These are phyloP conservation scores for Laticauda laticaudata DNA, from an alignment of 2,113 vertebrate genomes.

Conservation along the genomic window DNA sequence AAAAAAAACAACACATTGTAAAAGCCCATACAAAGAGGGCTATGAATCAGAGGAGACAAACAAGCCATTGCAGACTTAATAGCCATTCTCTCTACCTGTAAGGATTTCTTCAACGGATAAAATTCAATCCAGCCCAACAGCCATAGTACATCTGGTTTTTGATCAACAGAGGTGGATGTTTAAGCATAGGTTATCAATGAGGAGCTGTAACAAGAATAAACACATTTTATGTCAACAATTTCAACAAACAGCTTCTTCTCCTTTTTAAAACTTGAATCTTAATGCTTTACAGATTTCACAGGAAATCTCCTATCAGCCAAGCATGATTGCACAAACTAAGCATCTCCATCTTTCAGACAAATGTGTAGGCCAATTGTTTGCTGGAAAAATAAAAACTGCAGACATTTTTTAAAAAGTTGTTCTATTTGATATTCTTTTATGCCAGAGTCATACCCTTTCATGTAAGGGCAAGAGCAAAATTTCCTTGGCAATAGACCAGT, in stretches of 20 bases:
- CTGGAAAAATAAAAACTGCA: constrained; percentile 66
- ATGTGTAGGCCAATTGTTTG: constrained; percentile 54
- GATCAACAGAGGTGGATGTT: constrained; percentile 12
- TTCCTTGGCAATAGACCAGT: constrained; percentile 56
- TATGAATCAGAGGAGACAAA: constrained; percentile 43
- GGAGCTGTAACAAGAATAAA: constrained; percentile 4
- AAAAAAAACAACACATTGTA: constrained; percentile 35
- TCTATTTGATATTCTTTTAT: constrained; percentile 32
- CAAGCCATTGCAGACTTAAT: constrained; percentile 18
- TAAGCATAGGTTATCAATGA: constrained; percentile 24
- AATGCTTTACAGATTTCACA: constrained; percentile 73
- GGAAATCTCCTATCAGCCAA: constrained; percentile 62
- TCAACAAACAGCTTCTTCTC: constrained; percentile 47
- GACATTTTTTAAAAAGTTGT: constrained; percentile 47
- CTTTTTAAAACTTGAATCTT: constrained; percentile 41
- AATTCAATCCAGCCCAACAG: constrained; percentile 45
- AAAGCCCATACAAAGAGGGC: constrained; percentile 49
- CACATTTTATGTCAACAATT: constrained; percentile 52
- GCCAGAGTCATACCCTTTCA: constrained; percentile 70
- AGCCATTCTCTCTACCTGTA: constrained; percentile 31
- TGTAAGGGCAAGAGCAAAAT: constrained; percentile 39
- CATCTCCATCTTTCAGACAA: constrained; percentile 58
- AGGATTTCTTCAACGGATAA: constrained; percentile 22
- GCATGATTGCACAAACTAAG: constrained; percentile 60
- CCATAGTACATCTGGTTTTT: constrained; percentile 45